Percentiles rank a stretch among this genome's conserved stretches.
phyloP scores from a whole-genome alignment of 2,888 invertebrate species.

The Heliconius sara region DNA sequence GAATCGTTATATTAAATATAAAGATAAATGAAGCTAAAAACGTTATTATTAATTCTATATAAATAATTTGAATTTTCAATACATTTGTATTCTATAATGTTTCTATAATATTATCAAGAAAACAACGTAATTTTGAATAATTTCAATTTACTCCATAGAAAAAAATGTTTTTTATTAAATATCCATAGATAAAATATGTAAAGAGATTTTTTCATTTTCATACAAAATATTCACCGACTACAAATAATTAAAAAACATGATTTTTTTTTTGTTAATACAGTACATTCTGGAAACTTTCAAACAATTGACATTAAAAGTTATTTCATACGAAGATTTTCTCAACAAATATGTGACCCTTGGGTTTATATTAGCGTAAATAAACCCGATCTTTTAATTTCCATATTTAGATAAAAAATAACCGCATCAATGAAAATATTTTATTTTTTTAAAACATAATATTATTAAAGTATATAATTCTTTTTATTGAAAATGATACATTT shows the following conservation, averaged over 20 bases:
- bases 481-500: background rate
- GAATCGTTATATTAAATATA: background rate
- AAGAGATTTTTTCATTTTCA: background rate
- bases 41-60: background rate
- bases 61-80: background rate
- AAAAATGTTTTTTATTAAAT: background rate
- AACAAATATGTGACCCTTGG: conserved; percentile 10
- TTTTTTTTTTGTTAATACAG: background rate
- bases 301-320: conserved; percentile 14
- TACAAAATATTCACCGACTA: background rate
- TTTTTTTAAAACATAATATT: background rate
- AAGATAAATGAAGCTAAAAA: background rate
- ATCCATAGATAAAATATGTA: background rate
- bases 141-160: background rate
- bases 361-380: background rate
- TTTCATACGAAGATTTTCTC: background rate
- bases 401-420: background rate
- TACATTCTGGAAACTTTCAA: background rate
- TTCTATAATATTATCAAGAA: background rate
- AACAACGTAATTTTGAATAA: background rate
- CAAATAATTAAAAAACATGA: background rate
- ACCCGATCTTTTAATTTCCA: background rate
- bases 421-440: background rate
- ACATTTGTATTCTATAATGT: background rate
- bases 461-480: background rate